Percentiles rank a stretch among this genome's conserved stretches.
Conservation (phyloP, 1,140 invertebrate species). For the Drosophila sulfurigaster region DNA sequence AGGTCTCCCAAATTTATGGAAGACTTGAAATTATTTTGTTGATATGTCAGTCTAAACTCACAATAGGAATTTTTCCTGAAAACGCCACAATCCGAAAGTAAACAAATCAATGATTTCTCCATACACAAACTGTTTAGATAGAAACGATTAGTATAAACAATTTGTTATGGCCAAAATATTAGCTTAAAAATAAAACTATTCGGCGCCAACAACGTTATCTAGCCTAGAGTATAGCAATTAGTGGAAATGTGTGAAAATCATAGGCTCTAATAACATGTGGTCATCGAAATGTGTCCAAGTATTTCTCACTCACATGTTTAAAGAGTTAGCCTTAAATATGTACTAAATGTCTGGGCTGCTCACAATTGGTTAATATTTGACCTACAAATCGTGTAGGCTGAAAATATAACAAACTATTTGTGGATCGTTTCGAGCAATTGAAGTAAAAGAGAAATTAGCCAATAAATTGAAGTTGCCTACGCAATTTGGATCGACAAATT, state of each 20-base stretch:
- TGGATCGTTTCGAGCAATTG: not conserved
- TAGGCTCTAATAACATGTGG: not conserved
- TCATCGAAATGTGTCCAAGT: not conserved
- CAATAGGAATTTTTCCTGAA: not conserved
- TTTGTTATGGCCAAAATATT: not conserved
- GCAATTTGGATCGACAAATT: not conserved
- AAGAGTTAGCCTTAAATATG: not conserved
- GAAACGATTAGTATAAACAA: not conserved
- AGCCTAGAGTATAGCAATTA: not conserved
- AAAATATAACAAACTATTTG: constrained; percentile 22
- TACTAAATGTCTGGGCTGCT: constrained; percentile 5
- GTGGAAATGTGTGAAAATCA: constrained; percentile 11
- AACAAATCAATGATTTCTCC: not conserved
- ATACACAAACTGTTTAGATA: not conserved
- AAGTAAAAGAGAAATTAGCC: constrained; percentile 20
- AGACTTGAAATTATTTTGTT: not conserved
- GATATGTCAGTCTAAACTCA: not conserved
- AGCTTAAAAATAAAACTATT: not conserved
- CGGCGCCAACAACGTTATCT: not conserved
- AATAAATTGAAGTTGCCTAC: constrained; percentile 33
- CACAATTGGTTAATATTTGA: constrained; percentile 21
- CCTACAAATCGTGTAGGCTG: constrained; percentile 7
- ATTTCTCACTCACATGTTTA: not conserved
- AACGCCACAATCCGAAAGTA: not conserved
- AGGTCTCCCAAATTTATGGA: not conserved